Percentiles rank a stretch among this genome's conserved stretches.
phyloP scores from a whole-genome alignment of 2,888 invertebrate species.

The Lasius platythorax region DNA sequence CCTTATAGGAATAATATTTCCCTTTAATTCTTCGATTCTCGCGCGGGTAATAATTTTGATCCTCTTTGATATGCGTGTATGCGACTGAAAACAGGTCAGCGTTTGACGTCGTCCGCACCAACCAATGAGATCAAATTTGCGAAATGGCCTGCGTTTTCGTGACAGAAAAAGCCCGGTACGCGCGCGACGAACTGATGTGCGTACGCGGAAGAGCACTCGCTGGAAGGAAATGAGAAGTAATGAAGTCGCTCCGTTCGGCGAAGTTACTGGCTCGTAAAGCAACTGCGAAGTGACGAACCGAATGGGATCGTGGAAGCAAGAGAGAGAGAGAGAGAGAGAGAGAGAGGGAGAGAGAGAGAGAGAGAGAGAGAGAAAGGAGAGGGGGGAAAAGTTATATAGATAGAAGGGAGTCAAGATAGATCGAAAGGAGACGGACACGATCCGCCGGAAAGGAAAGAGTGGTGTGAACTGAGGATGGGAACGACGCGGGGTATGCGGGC shows the following conservation, averaged over 20 bases:
- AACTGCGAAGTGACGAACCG: slow-evolving; percentile 57
- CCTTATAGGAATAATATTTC: slow-evolving; percentile 7
- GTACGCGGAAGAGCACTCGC: slow-evolving; percentile 47
- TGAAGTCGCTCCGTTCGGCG: slow-evolving; percentile 51
- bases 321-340: neutral
- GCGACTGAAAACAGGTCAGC: slow-evolving; percentile 12
- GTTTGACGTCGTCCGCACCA: neutral
- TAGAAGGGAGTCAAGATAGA: slow-evolving; percentile 62
- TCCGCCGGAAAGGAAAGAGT: slow-evolving; percentile 43
- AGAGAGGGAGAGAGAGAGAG: neutral
- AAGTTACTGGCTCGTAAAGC: slow-evolving; percentile 54
- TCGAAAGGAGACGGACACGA: slow-evolving; percentile 55
- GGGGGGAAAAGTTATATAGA: slow-evolving; percentile 26
- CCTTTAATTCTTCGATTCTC: neutral
- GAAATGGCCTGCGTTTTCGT: slow-evolving; percentile 10
- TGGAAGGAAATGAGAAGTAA: slow-evolving; percentile 53
- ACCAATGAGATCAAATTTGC: slow-evolving; percentile 26
- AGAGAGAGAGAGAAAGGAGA: too few species aligned
- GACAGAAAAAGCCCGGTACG: slow-evolving; percentile 18
- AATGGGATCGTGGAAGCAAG: slow-evolving; percentile 22
- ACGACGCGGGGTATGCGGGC: neutral
- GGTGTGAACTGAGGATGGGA: slow-evolving; percentile 1
- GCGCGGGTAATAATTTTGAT: neutral
- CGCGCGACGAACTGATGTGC: neutral
- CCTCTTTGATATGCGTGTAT: neutral